phyloP scores from a whole-genome alignment of 2,113 vertebrate genomes.

The Redunca redunca region DNA sequence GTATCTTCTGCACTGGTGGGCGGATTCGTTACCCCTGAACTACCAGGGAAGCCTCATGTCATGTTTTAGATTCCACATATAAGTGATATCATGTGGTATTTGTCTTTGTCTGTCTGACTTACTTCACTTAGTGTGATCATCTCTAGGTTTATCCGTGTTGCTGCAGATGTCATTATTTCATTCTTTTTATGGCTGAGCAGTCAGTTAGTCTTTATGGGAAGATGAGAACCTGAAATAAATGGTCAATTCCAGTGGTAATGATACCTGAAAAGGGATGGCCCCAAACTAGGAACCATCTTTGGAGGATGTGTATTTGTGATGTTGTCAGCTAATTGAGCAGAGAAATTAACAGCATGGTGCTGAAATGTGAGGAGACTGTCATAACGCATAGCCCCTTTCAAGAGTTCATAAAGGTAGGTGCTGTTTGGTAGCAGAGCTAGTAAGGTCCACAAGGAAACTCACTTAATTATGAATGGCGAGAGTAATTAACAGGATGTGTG shows the following conservation, averaged over 20 bases:
- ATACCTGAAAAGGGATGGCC: background rate
- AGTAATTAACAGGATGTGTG: background rate
- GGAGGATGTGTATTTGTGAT: background rate
- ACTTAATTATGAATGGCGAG: constrained; percentile 10
- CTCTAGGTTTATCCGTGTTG: background rate
- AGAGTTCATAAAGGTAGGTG: background rate
- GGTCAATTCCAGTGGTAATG: background rate
- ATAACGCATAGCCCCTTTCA: background rate
- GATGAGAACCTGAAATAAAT: background rate
- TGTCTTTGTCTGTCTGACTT: background rate
- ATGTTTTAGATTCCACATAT: background rate
- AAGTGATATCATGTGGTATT: background rate
- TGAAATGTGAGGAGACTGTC: background rate
- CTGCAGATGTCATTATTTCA: background rate
- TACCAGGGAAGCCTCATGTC: background rate
- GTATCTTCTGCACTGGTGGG: background rate
- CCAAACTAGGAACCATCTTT: background rate
- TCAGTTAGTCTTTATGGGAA: background rate
- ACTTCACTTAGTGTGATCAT: background rate
- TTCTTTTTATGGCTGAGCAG: background rate
- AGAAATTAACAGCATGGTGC: background rate
- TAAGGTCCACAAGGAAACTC: background rate
- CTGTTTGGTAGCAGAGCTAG: background rate
- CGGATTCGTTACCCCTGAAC: background rate
- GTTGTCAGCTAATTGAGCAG: background rate